A percentile compares a stretch with the other conserved stretches of the same genome.
phyloP scores from a whole-genome alignment of 2,888 invertebrate genomes.

The Polylopha cassiicola region DNA sequence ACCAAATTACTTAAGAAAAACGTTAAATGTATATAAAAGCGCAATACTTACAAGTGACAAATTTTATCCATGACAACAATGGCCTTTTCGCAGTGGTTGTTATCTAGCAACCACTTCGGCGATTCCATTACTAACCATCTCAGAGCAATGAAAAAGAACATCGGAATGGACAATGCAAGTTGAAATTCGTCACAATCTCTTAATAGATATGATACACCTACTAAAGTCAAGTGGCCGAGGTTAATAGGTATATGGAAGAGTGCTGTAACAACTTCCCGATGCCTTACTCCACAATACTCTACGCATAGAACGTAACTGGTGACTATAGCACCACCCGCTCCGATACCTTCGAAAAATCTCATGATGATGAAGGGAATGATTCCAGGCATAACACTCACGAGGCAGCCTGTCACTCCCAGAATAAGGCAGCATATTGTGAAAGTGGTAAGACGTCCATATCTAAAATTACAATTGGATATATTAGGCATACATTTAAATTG shows the following conservation, averaged over 20 bases:
- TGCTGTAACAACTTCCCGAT: conserved; percentile 52
- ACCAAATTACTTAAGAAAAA: background rate
- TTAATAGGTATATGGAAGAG: conserved; percentile 55
- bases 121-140: conserved; percentile 49
- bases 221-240: conserved; percentile 46
- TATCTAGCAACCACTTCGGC: conserved; percentile 61
- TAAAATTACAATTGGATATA: conserved; percentile 32
- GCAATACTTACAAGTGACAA: conserved; percentile 47
- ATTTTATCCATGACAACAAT: conserved; percentile 46
- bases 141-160: conserved; percentile 38
- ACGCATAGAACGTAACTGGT: conserved; percentile 51
- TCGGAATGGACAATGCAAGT: conserved; percentile 48
- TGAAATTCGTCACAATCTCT: conserved; percentile 51
- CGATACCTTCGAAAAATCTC: conserved; percentile 53
- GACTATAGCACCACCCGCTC: conserved; percentile 54
- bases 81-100: conserved; percentile 38
- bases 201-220: conserved; percentile 51
- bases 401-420: conserved; percentile 40
- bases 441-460: conserved; percentile 47
- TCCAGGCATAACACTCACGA: conserved; percentile 46
- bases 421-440: conserved; percentile 38
- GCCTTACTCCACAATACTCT: conserved; percentile 46
- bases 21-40: background rate
- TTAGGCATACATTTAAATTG: too few relatives aligned
- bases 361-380: conserved; percentile 39